Percentiles rank a stretch among this genome's conserved stretches.
These are phyloP conservation scores for Heliconius himera DNA, from an alignment of 1,140 invertebrate genomes.

Conservation along the genomic window DNA sequence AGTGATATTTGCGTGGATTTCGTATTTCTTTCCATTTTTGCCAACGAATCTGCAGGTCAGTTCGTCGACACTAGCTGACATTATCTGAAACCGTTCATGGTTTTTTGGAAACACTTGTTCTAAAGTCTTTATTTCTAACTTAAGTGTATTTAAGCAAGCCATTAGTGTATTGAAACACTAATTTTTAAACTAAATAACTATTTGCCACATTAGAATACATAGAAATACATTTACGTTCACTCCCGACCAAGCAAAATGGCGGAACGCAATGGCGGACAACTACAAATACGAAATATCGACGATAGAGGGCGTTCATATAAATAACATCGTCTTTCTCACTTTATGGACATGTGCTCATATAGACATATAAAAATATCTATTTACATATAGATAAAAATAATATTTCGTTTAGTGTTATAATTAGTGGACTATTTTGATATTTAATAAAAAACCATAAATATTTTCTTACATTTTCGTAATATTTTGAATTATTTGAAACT, in stretches of 20 bases:
- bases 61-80: constrained; percentile 98
- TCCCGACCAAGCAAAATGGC: constrained; percentile 80
- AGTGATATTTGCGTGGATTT: constrained; percentile 99
- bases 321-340: constrained; percentile 34
- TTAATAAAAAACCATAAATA: no score
- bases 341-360: constrained; percentile 4
- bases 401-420: no score
- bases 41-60: constrained; percentile 98
- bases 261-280: constrained; percentile 65
- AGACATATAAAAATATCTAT: not conserved
- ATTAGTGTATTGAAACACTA: constrained; percentile 84
- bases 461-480: no score
- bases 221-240: constrained; percentile 76
- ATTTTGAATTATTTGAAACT: no score
- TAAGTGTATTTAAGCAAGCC: constrained; percentile 98
- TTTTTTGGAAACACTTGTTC: constrained; percentile 96
- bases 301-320: constrained; percentile 59
- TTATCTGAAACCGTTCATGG: constrained; percentile 98
- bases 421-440: no score
- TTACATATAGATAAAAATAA: no score
- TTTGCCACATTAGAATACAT: constrained; percentile 75
- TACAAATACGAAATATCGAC: constrained; percentile 51
- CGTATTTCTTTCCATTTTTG: constrained; percentile 96
- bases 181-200: constrained; percentile 70
- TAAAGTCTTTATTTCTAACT: constrained; percentile 98